Conservation (phyloP, 1,140 invertebrate genomes). For the Trichonephila inaurata region DNA sequence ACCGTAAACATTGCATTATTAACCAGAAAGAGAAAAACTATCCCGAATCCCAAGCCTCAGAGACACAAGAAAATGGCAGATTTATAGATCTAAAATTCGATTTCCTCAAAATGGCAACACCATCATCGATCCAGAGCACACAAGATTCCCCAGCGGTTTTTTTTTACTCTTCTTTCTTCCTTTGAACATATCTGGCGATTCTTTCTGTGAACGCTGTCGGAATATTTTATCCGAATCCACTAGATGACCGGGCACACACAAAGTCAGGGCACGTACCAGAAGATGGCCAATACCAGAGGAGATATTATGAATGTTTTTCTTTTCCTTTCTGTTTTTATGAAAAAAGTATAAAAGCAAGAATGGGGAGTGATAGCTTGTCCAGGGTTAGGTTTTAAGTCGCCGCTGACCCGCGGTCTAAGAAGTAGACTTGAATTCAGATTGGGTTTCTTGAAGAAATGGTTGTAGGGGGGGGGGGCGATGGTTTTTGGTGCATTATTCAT, state of each 20-base stretch:
- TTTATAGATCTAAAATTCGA: slow-evolving; percentile 45
- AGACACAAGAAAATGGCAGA: slow-evolving; percentile 33
- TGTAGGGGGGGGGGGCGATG: too few relatives aligned
- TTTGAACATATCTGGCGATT: not conserved
- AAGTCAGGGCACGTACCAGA: slow-evolving; percentile 1
- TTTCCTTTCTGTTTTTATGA: not conserved
- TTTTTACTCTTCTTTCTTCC: not conserved
- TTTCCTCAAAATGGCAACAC: slow-evolving; percentile 45
- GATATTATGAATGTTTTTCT: slow-evolving; percentile 44
- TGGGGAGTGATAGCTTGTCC: slow-evolving; percentile 15
- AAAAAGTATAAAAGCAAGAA: slow-evolving; percentile 15
- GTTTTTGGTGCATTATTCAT: slow-evolving; percentile 3
- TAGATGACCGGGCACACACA: not conserved
- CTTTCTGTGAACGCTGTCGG: slow-evolving; percentile 6
- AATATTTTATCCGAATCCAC: slow-evolving; percentile 43
- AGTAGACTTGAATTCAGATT: slow-evolving; percentile 1
- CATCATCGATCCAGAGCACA: slow-evolving; percentile 32
- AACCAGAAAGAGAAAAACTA: not conserved
- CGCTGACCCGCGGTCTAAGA: slow-evolving; percentile 30
- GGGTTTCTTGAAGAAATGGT: not conserved
- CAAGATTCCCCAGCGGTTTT: not conserved
- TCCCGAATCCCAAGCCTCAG: not conserved
- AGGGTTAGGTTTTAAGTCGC: slow-evolving; percentile 35
- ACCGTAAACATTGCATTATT: not conserved
- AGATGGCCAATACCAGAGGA: slow-evolving; percentile 31